phyloP scores from a whole-genome alignment of 92 coral and sea anemone species.

The Phenganax subtilis region DNA sequence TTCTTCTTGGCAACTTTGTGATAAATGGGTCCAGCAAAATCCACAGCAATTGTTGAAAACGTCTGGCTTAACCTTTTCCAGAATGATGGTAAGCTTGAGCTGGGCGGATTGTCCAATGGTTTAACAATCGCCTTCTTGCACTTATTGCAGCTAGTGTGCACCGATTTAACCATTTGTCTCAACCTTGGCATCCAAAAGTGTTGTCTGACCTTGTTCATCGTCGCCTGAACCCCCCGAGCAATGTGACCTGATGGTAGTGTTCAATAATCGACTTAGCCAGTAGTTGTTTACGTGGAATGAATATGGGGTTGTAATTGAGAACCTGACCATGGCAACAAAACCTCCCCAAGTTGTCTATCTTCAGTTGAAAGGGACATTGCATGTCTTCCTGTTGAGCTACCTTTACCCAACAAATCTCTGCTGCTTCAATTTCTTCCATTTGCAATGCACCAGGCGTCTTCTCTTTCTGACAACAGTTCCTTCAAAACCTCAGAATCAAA shows the following conservation, averaged over 20 bases:
- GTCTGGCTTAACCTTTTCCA: conserved; percentile 43
- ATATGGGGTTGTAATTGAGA: conserved; percentile 15
- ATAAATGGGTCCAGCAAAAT: conserved; percentile 53
- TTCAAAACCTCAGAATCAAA: conserved; percentile 41
- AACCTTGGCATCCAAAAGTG: conserved; percentile 4
- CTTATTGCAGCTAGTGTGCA: neutral
- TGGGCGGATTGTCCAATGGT: neutral
- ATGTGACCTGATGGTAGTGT: neutral
- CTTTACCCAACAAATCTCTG: conserved; percentile 43
- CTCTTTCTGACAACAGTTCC: conserved; percentile 45
- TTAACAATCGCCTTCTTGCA: neutral
- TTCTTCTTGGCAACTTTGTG: conserved; percentile 25
- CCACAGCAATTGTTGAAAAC: conserved; percentile 55
- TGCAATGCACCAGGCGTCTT: conserved; percentile 29
- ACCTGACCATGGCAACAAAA: too few relatives aligned
- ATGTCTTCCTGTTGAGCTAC: conserved; percentile 20
- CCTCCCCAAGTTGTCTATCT: conserved; percentile 20
- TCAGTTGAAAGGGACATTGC: too few relatives aligned
- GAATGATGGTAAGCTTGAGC: conserved; percentile 30
- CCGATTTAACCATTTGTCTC: neutral
- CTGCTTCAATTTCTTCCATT: conserved; percentile 38
- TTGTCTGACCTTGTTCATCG: conserved; percentile 2
- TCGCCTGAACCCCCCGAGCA: conserved; percentile 30
- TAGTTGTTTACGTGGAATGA: neutral
- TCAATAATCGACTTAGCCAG: neutral